Percentiles rank a stretch among this genome's conserved stretches.
Evolutionary conservation across 2,113 vertebrate genomes (phyloP).

Genomic region (Anoura caudifer): DNA sequence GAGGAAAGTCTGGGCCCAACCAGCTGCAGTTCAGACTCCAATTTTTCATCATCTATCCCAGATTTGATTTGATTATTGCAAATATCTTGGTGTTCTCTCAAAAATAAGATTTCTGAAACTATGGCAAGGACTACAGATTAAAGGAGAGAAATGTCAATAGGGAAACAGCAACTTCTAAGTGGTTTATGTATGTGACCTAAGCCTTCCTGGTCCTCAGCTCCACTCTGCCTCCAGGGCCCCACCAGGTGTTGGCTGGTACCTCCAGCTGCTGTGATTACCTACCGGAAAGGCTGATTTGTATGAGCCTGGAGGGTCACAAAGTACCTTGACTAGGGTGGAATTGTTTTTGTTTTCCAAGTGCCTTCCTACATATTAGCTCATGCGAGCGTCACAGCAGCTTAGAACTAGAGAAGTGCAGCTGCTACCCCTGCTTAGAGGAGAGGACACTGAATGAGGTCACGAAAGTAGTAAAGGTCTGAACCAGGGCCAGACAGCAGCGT

Average conservation of each 20-base stretch:
- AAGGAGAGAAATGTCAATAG: background rate
- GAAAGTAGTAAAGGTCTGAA: background rate
- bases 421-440: background rate
- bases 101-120: background rate
- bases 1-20: background rate
- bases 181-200: background rate
- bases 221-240: background rate
- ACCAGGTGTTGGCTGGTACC: background rate
- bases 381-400: background rate
- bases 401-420: background rate
- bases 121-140: background rate
- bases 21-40: background rate
- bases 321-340: background rate
- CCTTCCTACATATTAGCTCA: background rate
- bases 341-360: background rate
- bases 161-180: background rate
- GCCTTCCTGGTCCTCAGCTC: background rate
- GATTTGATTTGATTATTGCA: background rate
- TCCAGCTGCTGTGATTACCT: background rate
- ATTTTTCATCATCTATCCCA: background rate
- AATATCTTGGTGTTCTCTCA: background rate
- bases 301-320: background rate
- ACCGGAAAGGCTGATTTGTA: background rate
- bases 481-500: rapidly evolving
- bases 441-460: background rate